Base-by-base conservation (phyloP, 1,140 invertebrate species). In the Pantala flavescens region DNA sequence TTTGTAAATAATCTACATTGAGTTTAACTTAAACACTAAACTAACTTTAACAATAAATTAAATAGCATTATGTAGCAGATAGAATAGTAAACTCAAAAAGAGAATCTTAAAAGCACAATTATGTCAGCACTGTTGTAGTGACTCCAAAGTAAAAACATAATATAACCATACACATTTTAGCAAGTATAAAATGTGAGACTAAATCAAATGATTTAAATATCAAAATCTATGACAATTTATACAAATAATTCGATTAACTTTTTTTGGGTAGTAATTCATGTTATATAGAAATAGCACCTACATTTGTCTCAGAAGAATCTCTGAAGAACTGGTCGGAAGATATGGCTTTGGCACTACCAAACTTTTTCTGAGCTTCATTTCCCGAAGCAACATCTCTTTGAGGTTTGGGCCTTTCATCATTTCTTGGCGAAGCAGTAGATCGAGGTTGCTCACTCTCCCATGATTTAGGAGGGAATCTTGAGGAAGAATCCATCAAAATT, bases 321-420 rank as follows among this genome's bases (percentile, higher is more conserved):
- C 90, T 90, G 82, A 98, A 98, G 84, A 90, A 98, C 84, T 98
- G 96, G 81, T 97, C 95, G 0, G 97, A 99, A 75, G 96, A 98
- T 78, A 99, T 99, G 2, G 95, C 91, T 85, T 99, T 99, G 7
- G 97, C 96, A 80, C 91, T 90, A 24, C 94, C 96, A 83, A 98
- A 98, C 84, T 98, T 98, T 81, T 95, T 94, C 80, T 95, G 93
- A 14, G 95, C 95, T 76, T 91, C 89, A 76, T 89, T 88, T 23
- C 76, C 74, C 28, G 49, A 75, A 36, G 77, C 71, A 21, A 74
- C 36, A 19, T 77, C 75, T 49, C 74, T 72, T 9, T 36, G n/a
- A 9, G 24, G 21, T 19, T 28, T 71, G 1, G 24, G 70, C 42
- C 71, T 78, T 76, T 42, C 74, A 72, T 55, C 42, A 9, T 36